Conservation (phyloP, 1,140 invertebrate genomes). For the Pteromalus puparum region DNA sequence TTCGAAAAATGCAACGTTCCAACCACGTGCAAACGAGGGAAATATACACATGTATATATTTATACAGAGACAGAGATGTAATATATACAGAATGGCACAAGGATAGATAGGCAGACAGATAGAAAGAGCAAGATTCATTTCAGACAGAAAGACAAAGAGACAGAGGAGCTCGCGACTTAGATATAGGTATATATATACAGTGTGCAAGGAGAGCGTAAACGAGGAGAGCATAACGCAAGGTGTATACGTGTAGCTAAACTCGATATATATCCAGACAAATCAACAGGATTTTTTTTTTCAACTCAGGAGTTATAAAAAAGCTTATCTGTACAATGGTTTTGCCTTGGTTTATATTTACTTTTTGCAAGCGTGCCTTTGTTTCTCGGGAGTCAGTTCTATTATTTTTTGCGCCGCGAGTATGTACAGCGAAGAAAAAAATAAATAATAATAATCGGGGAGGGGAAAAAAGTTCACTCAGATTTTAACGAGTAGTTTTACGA, state of each 20-base stretch:
- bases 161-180: not conserved
- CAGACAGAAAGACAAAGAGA: constrained; percentile 35
- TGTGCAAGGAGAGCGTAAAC: constrained; percentile 25
- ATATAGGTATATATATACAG: constrained; percentile 7
- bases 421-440: not conserved
- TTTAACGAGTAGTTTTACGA: constrained; percentile 14
- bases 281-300: not conserved
- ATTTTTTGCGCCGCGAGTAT: not conserved
- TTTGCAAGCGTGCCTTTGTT: not conserved
- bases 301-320: not conserved
- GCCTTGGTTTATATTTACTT: not conserved
- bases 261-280: not conserved
- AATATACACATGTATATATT: not conserved
- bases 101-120: not conserved
- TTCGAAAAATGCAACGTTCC: constrained; percentile 26
- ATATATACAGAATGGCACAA: constrained; percentile 17
- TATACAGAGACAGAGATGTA: not conserved
- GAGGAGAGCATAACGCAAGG: constrained; percentile 40
- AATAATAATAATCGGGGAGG: not conserved
- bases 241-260: constrained; percentile 27
- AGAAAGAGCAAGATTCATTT: not conserved
- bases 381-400: not conserved
- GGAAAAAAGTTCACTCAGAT: not conserved
- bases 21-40: constrained; percentile 40
- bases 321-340: not conserved